Evolutionary conservation across 2,888 invertebrate genomes (phyloP).

Genomic region (Napeogenes sylphis): DNA sequence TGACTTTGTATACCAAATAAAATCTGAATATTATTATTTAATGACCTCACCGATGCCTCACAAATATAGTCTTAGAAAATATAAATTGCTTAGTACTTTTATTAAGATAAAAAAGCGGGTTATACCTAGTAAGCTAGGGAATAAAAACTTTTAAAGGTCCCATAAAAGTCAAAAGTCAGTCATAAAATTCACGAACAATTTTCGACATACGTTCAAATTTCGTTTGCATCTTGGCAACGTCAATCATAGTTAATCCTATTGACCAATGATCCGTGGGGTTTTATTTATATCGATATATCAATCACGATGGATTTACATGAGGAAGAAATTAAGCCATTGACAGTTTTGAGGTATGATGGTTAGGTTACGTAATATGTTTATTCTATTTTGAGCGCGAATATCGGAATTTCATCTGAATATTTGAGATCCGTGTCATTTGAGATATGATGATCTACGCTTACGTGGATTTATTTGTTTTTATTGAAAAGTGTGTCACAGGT

Average conservation of each 20-base stretch:
- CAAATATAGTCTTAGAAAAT: too few species aligned
- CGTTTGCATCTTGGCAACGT: constrained; percentile 35
- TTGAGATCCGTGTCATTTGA: not conserved
- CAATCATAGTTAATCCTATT: constrained; percentile 45
- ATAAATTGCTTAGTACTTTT: too few species aligned
- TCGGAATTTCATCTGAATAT: not conserved
- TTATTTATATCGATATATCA: constrained; percentile 48
- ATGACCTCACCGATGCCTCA: too few species aligned
- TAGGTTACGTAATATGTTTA: constrained; percentile 6
- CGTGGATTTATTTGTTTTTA: not conserved
- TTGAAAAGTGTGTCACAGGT: not conserved
- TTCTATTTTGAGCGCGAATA: not conserved
- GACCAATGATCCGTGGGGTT: constrained; percentile 47
- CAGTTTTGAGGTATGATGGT: constrained; percentile 33
- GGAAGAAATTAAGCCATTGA: constrained; percentile 55
- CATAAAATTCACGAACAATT: not conserved
- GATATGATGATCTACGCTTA: not conserved
- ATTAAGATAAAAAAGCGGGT: too few species aligned
- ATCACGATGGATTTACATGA: constrained; percentile 59
- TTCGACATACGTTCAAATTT: constrained; percentile 6
- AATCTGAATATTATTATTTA: too few species aligned
- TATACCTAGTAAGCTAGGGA: too few species aligned
- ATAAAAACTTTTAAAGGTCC: too few species aligned
- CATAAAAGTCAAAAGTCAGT: too few species aligned
- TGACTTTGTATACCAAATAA: too few species aligned